phyloP scores from a whole-genome alignment of 2,797 vertebrate species.

The Setipinna tenuifilis region DNA sequence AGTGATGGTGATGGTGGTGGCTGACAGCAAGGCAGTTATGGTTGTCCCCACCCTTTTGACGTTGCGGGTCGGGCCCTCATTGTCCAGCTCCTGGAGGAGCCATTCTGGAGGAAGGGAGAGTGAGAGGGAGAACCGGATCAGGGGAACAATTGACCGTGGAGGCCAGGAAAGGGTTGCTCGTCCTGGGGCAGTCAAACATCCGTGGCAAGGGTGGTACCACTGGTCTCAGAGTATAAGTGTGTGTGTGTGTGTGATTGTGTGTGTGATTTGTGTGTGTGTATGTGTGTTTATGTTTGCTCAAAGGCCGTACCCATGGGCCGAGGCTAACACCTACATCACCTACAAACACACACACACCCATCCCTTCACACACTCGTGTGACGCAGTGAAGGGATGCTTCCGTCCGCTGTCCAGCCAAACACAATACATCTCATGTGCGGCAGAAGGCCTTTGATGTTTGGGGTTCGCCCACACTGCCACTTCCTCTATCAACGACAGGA shows the following conservation, averaged over 20 bases:
- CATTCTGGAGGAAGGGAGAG: constrained; percentile 54
- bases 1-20: neutral
- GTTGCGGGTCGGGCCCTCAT: neutral
- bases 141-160: constrained; percentile 59
- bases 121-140: constrained; percentile 48
- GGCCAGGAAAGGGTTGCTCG: constrained; percentile 62
- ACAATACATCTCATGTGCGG: neutral
- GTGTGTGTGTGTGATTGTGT: constrained; percentile 4
- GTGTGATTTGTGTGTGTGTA: constrained; percentile 27
- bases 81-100: constrained; percentile 36
- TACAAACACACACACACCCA: constrained; percentile 29
- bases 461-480: neutral
- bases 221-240: neutral
- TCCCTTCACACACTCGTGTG: constrained; percentile 5
- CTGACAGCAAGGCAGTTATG: neutral
- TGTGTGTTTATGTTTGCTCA: constrained; percentile 19
- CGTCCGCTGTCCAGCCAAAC: neutral
- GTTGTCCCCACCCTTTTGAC: constrained; percentile 7
- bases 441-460: neutral
- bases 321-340: constrained; percentile 23
- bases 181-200: constrained; percentile 48
- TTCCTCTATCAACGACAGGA: neutral
- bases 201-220: constrained; percentile 59
- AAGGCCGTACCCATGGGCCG: neutral
- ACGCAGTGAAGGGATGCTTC: neutral